Percentiles rank a stretch among this genome's conserved stretches.
Conservation (phyloP, 1,140 invertebrate genomes). For the Drosophila persimilis region DNA sequence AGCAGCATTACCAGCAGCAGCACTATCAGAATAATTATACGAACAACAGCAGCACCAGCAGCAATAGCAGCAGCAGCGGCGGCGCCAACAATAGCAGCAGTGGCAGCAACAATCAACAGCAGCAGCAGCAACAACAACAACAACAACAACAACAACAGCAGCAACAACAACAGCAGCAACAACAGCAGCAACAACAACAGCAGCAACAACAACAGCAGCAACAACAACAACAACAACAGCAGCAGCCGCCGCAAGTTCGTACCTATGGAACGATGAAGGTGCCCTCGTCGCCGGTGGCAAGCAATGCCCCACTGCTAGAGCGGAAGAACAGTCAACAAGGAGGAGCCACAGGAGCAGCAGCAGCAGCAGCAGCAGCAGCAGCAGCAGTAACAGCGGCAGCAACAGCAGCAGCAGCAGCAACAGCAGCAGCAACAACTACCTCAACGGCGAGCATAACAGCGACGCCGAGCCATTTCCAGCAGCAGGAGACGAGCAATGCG, state of each 20-base stretch:
- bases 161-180: constrained; percentile 37
- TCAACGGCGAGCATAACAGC: constrained; percentile 78
- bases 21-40: constrained; percentile 40
- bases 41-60: constrained; percentile 40
- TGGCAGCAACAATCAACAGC: constrained; percentile 35
- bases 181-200: constrained; percentile 33
- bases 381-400: constrained; percentile 8
- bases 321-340: constrained; percentile 63
- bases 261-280: constrained; percentile 79
- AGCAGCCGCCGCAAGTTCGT: constrained; percentile 67
- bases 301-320: constrained; percentile 61
- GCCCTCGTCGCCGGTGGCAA: constrained; percentile 75
- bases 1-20: constrained; percentile 64
- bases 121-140: constrained; percentile 60
- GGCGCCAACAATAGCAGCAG: constrained; percentile 31
- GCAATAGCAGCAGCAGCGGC: constrained; percentile 24
- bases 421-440: constrained; percentile 60
- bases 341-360: constrained; percentile 21
- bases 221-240: constrained; percentile 14
- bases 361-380: constrained; percentile 32
- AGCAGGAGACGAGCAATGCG: constrained; percentile 53
- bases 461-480: constrained; percentile 73
- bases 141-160: constrained; percentile 24
- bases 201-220: constrained; percentile 18
- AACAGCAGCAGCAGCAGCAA: constrained; percentile 18